Percentiles rank a stretch among this genome's conserved stretches.
phyloP scores from a whole-genome alignment of 2,113 vertebrate species.

The Rhegmatorhina hoffmannsi region DNA sequence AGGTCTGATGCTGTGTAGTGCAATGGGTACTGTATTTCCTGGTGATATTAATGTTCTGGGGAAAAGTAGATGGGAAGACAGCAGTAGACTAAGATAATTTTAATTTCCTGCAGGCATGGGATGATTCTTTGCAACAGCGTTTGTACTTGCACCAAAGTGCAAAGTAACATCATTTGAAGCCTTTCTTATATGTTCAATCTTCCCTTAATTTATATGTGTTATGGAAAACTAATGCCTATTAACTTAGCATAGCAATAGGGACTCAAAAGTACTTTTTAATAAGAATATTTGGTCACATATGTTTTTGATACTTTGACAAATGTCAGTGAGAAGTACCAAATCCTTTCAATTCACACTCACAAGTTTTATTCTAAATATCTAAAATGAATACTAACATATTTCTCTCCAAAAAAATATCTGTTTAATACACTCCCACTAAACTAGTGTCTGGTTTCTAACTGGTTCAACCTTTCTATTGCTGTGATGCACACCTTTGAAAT shows the following conservation, averaged over 20 bases:
- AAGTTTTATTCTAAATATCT: background rate
- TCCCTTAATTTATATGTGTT: background rate
- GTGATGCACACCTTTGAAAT: background rate
- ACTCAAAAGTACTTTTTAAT: background rate
- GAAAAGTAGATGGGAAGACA: background rate
- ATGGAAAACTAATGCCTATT: background rate
- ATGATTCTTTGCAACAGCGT: background rate
- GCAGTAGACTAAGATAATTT: background rate
- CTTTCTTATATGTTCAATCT: background rate
- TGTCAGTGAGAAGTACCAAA: background rate
- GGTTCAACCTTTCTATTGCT: background rate
- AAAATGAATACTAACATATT: background rate
- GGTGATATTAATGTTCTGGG: background rate
- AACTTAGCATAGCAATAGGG: background rate
- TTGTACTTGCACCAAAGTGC: background rate
- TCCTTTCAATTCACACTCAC: background rate
- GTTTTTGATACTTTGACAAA: background rate
- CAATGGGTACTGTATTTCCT: background rate
- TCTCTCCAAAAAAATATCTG: background rate
- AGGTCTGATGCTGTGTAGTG: background rate
- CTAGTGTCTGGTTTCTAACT: background rate
- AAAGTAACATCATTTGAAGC: background rate
- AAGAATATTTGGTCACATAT: rapidly evolving
- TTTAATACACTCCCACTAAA: background rate
- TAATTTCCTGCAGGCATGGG: background rate